These are phyloP conservation scores for Corbicula japonica DNA, from an alignment of 2,888 invertebrate genomes.

Conservation along the genomic window DNA sequence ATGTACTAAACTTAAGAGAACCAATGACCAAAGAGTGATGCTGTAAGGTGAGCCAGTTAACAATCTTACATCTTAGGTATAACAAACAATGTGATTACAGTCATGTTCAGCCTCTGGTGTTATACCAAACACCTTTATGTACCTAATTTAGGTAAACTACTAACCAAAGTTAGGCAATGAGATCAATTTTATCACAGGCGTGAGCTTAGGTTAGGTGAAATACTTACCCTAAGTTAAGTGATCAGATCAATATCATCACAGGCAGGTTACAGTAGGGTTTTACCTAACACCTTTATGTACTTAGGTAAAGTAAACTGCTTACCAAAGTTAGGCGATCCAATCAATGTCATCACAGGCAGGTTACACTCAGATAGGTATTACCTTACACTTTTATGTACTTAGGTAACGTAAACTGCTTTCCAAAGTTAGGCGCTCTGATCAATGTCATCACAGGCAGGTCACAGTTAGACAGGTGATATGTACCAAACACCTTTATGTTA, in stretches of 20 bases:
- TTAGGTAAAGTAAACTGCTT: too few species aligned
- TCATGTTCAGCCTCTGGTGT: constrained; percentile 88
- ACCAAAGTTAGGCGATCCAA: constrained; percentile 98
- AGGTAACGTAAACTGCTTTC: constrained; percentile 87
- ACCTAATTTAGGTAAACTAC: too few species aligned
- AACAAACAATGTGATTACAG: constrained; percentile 88
- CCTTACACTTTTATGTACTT: constrained; percentile 93
- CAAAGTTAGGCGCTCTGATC: constrained; percentile 98
- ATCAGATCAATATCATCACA: constrained; percentile 87
- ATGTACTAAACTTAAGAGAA: too few species aligned
- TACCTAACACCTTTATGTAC: constrained; percentile 98
- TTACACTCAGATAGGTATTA: constrained; percentile 88
- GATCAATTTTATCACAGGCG: too few species aligned
- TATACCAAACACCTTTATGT: constrained; percentile 95
- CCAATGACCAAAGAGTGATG: too few species aligned
- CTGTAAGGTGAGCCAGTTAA: too few species aligned
- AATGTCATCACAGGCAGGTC: constrained; percentile 92
- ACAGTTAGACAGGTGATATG: constrained; percentile 85
- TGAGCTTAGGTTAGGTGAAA: too few species aligned
- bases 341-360: constrained; percentile 93
- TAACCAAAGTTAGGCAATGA: too few species aligned
- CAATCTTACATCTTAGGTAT: too few species aligned
- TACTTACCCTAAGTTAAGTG: constrained; percentile 85
- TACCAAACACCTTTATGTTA: constrained; percentile 95
- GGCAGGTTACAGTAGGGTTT: constrained; percentile 89